Evolutionary conservation across 2,888 invertebrate species (phyloP).

Genomic region (Hirtodrosophila cameraria): DNA sequence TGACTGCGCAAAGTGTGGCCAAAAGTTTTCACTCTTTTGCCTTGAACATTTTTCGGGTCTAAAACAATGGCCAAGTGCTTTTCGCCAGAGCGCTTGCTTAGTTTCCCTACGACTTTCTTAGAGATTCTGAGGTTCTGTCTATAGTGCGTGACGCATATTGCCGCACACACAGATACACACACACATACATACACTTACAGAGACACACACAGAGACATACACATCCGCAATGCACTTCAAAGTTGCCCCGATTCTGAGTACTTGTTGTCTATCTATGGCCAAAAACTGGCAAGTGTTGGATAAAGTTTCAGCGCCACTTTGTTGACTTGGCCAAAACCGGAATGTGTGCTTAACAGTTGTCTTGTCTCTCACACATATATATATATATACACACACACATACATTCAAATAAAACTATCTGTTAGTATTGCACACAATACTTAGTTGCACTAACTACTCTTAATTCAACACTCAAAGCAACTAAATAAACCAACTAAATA

Average conservation of each 20-base stretch:
- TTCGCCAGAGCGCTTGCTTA: background rate
- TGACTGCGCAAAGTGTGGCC: constrained; percentile 72
- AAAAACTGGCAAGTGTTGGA: constrained; percentile 58
- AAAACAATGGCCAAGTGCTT: constrained; percentile 58
- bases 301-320: constrained; percentile 66
- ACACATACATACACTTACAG: no score
- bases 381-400: background rate
- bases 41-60: constrained; percentile 41
- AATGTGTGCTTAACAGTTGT: constrained; percentile 56
- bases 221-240: constrained; percentile 66
- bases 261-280: constrained; percentile 25
- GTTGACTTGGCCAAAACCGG: constrained; percentile 59
- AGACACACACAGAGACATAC: no score
- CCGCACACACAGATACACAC: no score
- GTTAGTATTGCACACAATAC: constrained; percentile 26
- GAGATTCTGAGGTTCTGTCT: constrained; percentile 22
- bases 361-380: constrained; percentile 18
- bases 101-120: no score
- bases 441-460: constrained; percentile 31
- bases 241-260: constrained; percentile 44
- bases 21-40: constrained; percentile 61
- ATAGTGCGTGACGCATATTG: constrained; percentile 67
- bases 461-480: constrained; percentile 25
- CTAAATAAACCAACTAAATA: constrained; percentile 28
- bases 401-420: constrained; percentile 1